Percentiles rank a stretch among this genome's conserved stretches.
These are phyloP conservation scores for Lophura nycthemera DNA, from an alignment of 2,113 vertebrate species.

Conservation along the genomic window DNA sequence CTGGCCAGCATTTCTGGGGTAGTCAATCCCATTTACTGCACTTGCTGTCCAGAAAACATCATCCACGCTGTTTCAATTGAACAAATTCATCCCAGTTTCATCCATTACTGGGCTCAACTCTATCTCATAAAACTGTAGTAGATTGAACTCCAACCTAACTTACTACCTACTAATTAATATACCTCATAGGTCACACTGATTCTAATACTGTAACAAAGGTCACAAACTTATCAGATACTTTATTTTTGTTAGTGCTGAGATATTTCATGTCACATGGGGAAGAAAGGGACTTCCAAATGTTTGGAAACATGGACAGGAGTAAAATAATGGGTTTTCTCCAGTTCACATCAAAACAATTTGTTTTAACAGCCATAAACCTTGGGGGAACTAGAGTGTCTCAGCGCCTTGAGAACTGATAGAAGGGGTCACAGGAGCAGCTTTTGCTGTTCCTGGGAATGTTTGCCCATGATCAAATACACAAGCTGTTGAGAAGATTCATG, in stretches of 20 bases:
- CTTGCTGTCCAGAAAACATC: not conserved
- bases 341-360: not conserved
- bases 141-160: not conserved
- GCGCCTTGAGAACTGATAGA: not conserved
- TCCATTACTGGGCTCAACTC: not conserved
- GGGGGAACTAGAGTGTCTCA: not conserved
- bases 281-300: not conserved
- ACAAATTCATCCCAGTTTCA: not conserved
- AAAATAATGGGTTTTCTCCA: not conserved
- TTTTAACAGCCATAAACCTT: not conserved
- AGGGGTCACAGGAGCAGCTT: not conserved
- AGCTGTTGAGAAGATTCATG: not conserved
- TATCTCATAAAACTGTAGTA: not conserved
- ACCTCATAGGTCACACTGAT: not conserved
- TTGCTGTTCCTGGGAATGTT: not conserved
- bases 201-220: not conserved
- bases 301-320: not conserved
- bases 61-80: not conserved
- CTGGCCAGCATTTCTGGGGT: not conserved
- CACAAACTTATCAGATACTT: not conserved
- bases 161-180: not conserved
- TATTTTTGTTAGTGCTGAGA: not conserved
- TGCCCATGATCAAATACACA: not conserved
- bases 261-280: not conserved
- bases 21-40: not conserved